A percentile compares a stretch with the other conserved stretches of the same genome.
These are phyloP conservation scores for Tautogolabrus adspersus DNA, from an alignment of 2,113 vertebrate genomes.

Conservation along the genomic window DNA sequence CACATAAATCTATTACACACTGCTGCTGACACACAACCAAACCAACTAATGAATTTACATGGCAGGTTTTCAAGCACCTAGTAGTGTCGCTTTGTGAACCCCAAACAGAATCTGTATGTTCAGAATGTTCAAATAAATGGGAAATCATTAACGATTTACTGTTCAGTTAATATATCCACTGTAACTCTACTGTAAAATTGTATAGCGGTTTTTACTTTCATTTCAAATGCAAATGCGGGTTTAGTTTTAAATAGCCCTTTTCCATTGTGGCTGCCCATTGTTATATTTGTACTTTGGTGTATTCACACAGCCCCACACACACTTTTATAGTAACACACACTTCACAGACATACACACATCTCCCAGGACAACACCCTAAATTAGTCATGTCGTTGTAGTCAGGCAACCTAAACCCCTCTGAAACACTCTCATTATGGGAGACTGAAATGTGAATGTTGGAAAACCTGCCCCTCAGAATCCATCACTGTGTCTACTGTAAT, in stretches of 20 bases:
- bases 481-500: constrained; percentile 31
- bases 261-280: constrained; percentile 21
- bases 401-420: constrained; percentile 55
- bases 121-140: background rate
- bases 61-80: background rate
- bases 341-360: constrained; percentile 51
- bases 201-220: background rate
- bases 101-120: background rate
- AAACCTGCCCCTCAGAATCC: constrained; percentile 36
- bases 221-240: background rate
- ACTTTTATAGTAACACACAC: constrained; percentile 19
- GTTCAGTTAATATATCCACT: background rate
- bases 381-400: constrained; percentile 64
- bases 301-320: constrained; percentile 18
- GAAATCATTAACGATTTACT: background rate
- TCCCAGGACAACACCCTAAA: constrained; percentile 67
- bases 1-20: background rate
- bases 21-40: constrained; percentile 14
- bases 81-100: background rate
- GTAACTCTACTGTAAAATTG: background rate
- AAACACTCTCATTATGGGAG: constrained; percentile 48
- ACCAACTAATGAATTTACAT: background rate
- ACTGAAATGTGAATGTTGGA: constrained; percentile 42
- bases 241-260: constrained; percentile 8
- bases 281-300: constrained; percentile 29